These are phyloP conservation scores for Cephus pygmeus DNA, from an alignment of 2,888 invertebrate genomes.

Conservation along the genomic window DNA sequence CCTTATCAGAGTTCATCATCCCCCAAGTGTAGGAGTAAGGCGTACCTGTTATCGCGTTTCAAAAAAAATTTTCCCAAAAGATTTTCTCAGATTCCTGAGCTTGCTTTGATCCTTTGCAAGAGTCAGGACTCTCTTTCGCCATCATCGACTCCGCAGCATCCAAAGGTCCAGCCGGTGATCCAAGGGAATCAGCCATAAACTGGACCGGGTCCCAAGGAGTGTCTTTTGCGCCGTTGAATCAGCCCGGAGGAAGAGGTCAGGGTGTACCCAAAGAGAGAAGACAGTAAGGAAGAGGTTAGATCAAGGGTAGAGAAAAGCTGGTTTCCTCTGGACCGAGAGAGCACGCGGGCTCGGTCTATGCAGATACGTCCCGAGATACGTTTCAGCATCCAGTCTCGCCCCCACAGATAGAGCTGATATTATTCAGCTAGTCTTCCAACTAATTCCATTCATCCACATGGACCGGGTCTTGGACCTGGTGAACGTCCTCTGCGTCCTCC, in stretches of 20 bases:
- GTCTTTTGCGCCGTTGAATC: not conserved
- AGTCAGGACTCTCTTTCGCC: constrained; percentile 1
- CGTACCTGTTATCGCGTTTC: not conserved
- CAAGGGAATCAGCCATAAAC: not conserved
- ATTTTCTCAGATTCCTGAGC: not conserved
- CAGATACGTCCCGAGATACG: constrained; percentile 64
- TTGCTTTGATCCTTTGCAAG: constrained; percentile 6
- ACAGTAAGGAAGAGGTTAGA: constrained; percentile 39
- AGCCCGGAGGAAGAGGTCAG: not conserved
- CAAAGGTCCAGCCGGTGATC: not conserved
- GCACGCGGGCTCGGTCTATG: constrained; percentile 51
- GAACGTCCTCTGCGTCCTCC: not conserved
- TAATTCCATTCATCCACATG: constrained; percentile 65
- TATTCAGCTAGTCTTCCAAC: constrained; percentile 65
- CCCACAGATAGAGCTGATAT: constrained; percentile 64
- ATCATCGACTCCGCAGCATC: not conserved
- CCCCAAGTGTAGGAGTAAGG: not conserved
- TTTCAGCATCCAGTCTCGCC: constrained; percentile 60
- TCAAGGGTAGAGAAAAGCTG: constrained; percentile 43
- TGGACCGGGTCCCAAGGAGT: not conserved
- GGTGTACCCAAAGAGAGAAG: constrained; percentile 8
- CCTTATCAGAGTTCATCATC: not conserved
- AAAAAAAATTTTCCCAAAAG: not conserved
- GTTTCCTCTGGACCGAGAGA: constrained; percentile 31
- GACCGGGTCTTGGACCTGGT: constrained; percentile 10